Conservation (phyloP, 2,888 invertebrate species). For the Neoitamus cyanurus region DNA sequence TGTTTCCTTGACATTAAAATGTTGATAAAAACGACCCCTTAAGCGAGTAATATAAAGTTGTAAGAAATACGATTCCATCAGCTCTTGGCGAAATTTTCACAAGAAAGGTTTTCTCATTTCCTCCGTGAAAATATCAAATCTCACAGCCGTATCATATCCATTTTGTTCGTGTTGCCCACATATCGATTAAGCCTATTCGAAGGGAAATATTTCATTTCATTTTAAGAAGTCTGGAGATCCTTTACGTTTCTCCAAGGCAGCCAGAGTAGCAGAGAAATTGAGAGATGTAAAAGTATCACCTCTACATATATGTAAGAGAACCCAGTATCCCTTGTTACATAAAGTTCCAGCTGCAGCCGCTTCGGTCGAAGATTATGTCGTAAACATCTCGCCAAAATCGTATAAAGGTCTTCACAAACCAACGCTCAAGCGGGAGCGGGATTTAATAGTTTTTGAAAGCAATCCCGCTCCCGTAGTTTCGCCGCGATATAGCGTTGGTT, state of each 20-base stretch:
- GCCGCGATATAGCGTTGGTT: too few relatives aligned
- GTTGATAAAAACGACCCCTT: too few relatives aligned
- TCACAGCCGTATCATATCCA: background rate
- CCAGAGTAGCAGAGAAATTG: background rate
- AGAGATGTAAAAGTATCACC: background rate
- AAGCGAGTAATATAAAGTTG: too few relatives aligned
- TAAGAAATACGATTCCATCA: background rate
- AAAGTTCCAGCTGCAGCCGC: background rate
- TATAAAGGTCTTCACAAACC: too few relatives aligned
- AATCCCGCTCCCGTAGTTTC: too few relatives aligned
- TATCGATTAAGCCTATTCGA: background rate
- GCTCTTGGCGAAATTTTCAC: background rate
- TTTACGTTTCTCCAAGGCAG: background rate
- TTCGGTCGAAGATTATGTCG: background rate
- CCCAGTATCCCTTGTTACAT: background rate
- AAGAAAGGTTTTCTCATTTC: background rate
- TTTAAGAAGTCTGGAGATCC: background rate
- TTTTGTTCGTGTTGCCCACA: background rate
- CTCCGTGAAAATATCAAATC: background rate
- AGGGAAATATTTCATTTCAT: background rate
- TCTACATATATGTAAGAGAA: background rate
- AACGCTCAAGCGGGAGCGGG: too few relatives aligned
- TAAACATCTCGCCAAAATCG: background rate
- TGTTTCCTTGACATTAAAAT: too few relatives aligned
- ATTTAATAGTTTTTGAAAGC: too few relatives aligned